Evolutionary conservation across 2,113 vertebrate species (phyloP).

Genomic region (Lycaon pictus): DNA sequence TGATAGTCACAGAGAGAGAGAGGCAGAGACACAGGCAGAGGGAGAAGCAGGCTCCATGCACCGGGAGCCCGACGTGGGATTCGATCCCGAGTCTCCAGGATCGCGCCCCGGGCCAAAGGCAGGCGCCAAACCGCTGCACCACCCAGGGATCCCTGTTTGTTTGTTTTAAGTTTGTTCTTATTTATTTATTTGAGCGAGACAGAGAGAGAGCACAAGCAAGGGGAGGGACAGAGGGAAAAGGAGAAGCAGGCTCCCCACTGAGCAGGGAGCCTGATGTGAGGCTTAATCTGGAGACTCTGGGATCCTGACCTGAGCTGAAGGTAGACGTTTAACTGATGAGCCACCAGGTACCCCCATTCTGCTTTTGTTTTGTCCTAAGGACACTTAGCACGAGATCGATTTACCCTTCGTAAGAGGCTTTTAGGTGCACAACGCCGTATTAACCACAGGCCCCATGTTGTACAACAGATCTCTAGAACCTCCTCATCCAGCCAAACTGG

Average conservation of each 20-base stretch:
- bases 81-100: too few species aligned
- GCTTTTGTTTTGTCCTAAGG: not conserved
- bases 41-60: too few species aligned
- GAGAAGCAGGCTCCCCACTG: not conserved
- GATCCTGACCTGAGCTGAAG: not conserved
- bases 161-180: not conserved
- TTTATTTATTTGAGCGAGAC: not conserved
- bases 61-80: too few species aligned
- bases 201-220: not conserved
- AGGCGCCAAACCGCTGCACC: too few species aligned
- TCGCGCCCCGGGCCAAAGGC: too few species aligned
- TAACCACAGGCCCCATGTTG: not conserved
- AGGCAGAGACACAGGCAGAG: too few species aligned
- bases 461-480: not conserved
- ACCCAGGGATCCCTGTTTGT: not conserved
- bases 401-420: not conserved
- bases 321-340: not conserved
- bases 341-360: not conserved
- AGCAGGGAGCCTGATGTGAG: not conserved
- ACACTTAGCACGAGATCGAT: not conserved
- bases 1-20: too few species aligned
- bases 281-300: not conserved
- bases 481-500: not conserved
- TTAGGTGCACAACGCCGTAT: not conserved
- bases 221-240: too few species aligned